Base-by-base conservation (phyloP, 1,140 invertebrate species). In the Polypedilum pembai region DNA sequence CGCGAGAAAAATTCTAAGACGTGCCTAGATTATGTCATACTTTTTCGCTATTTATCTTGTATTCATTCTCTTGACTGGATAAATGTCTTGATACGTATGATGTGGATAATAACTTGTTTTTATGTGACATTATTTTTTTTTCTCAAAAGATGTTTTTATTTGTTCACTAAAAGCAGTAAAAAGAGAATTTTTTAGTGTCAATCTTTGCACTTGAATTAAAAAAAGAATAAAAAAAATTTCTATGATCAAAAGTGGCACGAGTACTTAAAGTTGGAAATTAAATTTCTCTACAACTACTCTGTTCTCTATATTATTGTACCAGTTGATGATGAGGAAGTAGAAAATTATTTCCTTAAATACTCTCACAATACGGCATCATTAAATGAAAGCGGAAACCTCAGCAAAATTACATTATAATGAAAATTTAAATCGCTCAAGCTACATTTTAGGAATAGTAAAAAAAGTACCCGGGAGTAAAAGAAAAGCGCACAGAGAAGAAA, bases 321-420 rank as follows among this genome's bases (percentile, higher is more conserved):
- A 56, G 8, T 56, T 56, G 45, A 56, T 56, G 45, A 56, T 56
- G 45, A 56, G 45, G 45, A 56, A 56, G 45, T 56, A 4, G 45
- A 56, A 56, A 56, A 56, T 56, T 56, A 56, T 56, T 56, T 56
- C 45, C 45, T 56, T 56, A 56, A 56, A 56, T 56, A 56, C 45
- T 56, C 45, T 56, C 24, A 56, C 45, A 56, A 56, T 56, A 56
- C 45, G 45, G 45, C 45, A 56, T 56, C 45, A 56, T 56, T 56
- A 56, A 56, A 56, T 56, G 45, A 56, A 56, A 56, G 45, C 45
- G 45, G 45, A 56, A 56, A 56, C 45, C 45, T 56, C 45, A 56
- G 45, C 45, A 56, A 56, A 56, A 56, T 56, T 56, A 56, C 15
- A 56, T 56, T 56, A 56, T 56, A 56, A 56, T 56, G 45, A 56